phyloP scores from a whole-genome alignment of 2,113 vertebrate genomes.

The Neodontobutis hainanensis region DNA sequence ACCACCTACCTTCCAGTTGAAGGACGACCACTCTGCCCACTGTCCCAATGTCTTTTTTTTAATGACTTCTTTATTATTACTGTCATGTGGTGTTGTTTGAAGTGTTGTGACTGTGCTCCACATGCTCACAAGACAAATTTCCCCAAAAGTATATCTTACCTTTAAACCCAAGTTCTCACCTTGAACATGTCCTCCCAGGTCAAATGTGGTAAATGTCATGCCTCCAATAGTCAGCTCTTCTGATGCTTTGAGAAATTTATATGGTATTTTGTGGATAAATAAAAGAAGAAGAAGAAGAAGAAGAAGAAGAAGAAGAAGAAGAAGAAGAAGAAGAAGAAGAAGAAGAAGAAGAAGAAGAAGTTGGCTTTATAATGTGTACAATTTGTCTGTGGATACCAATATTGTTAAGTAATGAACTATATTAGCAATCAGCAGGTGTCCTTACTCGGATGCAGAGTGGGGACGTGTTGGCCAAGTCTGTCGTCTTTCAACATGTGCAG shows the following conservation, averaged over 20 bases:
- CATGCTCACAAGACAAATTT: too few species aligned
- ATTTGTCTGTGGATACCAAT: too few species aligned
- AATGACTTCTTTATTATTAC: too few species aligned
- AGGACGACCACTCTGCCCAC: too few species aligned
- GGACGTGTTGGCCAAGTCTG: conserved; percentile 92
- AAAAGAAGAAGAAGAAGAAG: not conserved
- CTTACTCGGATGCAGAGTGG: conserved; percentile 94
- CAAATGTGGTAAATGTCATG: conserved; percentile 97
- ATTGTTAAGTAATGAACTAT: too few species aligned
- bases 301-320: not conserved
- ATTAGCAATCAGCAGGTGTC: not conserved
- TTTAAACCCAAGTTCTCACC: conserved; percentile 70
- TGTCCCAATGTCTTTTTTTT: too few species aligned
- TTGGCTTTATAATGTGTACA: too few species aligned
- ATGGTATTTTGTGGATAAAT: too few species aligned
- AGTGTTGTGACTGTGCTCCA: too few species aligned
- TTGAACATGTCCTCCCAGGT: conserved; percentile 94
- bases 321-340: not conserved
- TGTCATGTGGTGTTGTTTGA: too few species aligned
- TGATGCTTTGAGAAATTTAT: conserved; percentile 80
- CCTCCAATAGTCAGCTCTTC: conserved; percentile 96
- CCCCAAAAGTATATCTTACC: too few species aligned
- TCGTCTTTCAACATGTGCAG: conserved; percentile 98
- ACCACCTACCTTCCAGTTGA: too few species aligned
- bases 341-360: not conserved